Evolutionary conservation across 2,888 invertebrate species (phyloP), one percentile per base, ranked within the genome.

Genomic region (Tiphia femorata): DNA sequence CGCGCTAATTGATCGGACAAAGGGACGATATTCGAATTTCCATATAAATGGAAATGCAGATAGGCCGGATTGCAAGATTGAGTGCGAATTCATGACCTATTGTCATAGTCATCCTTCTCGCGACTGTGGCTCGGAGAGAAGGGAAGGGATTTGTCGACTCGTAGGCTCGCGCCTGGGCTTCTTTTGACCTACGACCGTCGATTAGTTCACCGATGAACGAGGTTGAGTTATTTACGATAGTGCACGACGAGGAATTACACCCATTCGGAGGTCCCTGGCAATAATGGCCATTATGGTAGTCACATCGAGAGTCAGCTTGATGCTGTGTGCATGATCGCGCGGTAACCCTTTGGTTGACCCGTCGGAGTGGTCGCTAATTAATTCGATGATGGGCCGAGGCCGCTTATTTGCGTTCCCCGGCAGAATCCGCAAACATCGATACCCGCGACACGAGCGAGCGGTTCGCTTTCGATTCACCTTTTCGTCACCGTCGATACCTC

Each of bases 1-100:
- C n/a, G 21, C 23, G 38, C 56, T 69, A 69, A 68, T 68, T 68
- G 68, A 62, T 68, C 62, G 69, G 40, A 65, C 65, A 69, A 65
- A 68, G 58, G 65, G 59, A 53, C 54, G 69, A 62, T 69, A 58
- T 60, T 49, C 54, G 48, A 58, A 65, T 68, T 68, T 65, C 69
- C 68, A 69, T 65, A 65, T 69, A 68, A 68, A 69, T 69, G 56
- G 65, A 58, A 62, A 69, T 65, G 62, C 65, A 68, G 60, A 68
- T 68, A n/a, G 33, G 46, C 37, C 59, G 64, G 44, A 64, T 59
- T 52, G 69, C 57, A 49, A 57, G 62, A 68, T 55, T 49, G 52
- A 29, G 38, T 23, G 35, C 4, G 51, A 55, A 67, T 68, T 64
- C 58, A 51, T 54, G 49, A 60, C 51, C 58, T 54, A 64, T 67